Conservation (phyloP, 2,113 vertebrate genomes). For the Cariama cristata region DNA sequence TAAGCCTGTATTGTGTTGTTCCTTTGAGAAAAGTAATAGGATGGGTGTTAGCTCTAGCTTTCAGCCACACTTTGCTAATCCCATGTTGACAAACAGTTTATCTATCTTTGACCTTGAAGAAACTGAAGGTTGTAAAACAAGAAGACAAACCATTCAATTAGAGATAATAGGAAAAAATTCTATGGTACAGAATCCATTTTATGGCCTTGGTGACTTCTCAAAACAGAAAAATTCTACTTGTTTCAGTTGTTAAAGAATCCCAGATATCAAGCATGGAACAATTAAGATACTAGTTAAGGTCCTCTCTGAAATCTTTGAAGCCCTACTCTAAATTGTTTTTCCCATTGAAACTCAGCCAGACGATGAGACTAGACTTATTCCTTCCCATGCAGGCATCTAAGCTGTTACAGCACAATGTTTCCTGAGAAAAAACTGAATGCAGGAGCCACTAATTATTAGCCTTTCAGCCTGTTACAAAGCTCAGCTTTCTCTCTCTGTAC, state of each 20-base stretch:
- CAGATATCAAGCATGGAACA: background rate
- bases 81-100: background rate
- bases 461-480: background rate
- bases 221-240: background rate
- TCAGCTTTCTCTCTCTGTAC: background rate
- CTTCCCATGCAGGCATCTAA: background rate
- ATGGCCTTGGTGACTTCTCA: background rate
- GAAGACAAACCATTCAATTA: background rate
- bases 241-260: background rate
- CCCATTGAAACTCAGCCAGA: background rate
- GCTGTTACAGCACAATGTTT: background rate
- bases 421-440: background rate
- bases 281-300: background rate
- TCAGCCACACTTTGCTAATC: background rate
- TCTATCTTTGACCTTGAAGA: background rate
- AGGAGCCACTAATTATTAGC: background rate
- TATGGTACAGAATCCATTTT: background rate
- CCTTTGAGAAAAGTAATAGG: background rate
- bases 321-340: background rate
- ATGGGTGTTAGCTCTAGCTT: background rate
- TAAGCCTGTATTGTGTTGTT: background rate
- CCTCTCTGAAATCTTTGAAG: background rate
- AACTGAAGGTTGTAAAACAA: background rate
- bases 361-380: background rate
- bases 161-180: background rate